Percentiles rank a stretch among this genome's conserved stretches.
Evolutionary conservation across 2,888 invertebrate genomes (phyloP).

Genomic region (Chrysomela aeneicollis): DNA sequence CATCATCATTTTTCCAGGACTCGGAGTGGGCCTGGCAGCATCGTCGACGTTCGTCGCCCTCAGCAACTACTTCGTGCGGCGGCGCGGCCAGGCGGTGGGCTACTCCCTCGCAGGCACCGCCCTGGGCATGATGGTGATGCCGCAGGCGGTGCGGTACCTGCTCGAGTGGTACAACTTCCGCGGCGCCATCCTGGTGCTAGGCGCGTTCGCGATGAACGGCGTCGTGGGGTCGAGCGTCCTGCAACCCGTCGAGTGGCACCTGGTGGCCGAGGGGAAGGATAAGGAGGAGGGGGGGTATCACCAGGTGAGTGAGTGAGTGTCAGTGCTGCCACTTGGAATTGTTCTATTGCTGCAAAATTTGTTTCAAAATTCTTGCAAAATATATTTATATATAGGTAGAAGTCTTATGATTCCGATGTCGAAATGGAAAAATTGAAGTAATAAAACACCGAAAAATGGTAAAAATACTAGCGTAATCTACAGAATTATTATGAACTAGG

Average conservation of each 20-base stretch:
- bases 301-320: constrained; percentile 48
- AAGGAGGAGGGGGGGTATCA: constrained; percentile 61
- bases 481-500: too few species aligned
- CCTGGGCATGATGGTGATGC: constrained; percentile 81
- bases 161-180: constrained; percentile 71
- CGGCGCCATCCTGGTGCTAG: constrained; percentile 73
- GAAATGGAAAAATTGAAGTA: too few species aligned
- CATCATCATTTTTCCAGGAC: too few species aligned
- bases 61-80: constrained; percentile 79
- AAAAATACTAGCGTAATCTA: too few species aligned
- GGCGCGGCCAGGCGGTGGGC: constrained; percentile 81
- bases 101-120: constrained; percentile 83
- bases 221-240: constrained; percentile 72
- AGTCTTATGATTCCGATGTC: too few species aligned
- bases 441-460: too few species aligned
- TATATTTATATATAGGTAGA: too few species aligned
- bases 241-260: constrained; percentile 77
- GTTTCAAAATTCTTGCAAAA: too few species aligned
- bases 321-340: too few species aligned
- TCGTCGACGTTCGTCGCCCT: constrained; percentile 81
- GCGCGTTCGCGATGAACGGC: constrained; percentile 73
- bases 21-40: constrained; percentile 79
- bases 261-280: constrained; percentile 67
- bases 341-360: too few species aligned
- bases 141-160: constrained; percentile 74